A percentile compares a stretch with the other conserved stretches of the same genome.
phyloP scores from a whole-genome alignment of 2,113 vertebrate species.

The Chaetorhynchus papuensis region DNA sequence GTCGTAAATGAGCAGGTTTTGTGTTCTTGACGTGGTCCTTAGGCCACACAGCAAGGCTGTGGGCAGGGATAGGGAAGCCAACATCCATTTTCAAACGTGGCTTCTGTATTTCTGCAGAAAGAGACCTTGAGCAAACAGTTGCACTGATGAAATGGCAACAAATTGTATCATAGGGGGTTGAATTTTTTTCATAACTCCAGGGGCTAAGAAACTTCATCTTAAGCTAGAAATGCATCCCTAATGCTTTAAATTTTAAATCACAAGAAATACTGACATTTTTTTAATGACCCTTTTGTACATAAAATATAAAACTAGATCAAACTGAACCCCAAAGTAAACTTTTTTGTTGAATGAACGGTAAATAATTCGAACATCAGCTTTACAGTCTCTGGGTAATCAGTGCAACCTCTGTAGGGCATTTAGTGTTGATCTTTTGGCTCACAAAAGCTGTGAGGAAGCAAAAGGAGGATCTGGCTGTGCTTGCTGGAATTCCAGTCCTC shows the following conservation, averaged over 20 bases:
- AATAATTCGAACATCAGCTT: background rate
- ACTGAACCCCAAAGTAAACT: background rate
- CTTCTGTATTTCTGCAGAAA: background rate
- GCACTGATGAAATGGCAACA: background rate
- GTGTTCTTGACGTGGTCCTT: background rate
- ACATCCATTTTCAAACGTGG: background rate
- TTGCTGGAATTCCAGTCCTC: background rate
- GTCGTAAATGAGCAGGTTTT: background rate
- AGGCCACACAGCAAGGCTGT: background rate
- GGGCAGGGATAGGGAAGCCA: background rate
- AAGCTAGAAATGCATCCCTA: background rate
- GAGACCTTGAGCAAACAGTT: background rate
- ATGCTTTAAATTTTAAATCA: background rate
- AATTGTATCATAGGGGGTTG: background rate
- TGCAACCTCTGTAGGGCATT: background rate
- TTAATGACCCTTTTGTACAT: background rate
- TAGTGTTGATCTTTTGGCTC: background rate
- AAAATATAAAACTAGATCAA: background rate
- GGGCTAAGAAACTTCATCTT: background rate
- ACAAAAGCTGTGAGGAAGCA: accelerated
- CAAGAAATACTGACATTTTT: background rate
- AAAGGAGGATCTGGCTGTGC: background rate
- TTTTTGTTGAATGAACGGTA: background rate
- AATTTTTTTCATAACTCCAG: background rate
- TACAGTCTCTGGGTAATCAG: background rate